Percentiles rank a stretch among this genome's conserved stretches.
Evolutionary conservation across 2,888 invertebrate genomes (phyloP).

Genomic region (Drosophila siamana): DNA sequence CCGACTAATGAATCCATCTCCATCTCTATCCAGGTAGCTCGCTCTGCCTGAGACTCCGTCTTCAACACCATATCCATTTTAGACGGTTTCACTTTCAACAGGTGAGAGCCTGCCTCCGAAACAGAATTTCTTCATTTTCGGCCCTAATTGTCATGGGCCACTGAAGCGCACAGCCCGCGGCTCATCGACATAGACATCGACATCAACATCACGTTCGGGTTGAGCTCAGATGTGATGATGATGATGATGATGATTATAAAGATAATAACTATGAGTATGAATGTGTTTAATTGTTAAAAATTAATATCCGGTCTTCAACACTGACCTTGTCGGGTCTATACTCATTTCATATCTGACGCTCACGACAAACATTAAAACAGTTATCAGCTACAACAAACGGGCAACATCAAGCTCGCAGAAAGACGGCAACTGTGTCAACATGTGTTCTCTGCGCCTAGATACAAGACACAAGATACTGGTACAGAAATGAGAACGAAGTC

Average conservation of each 20-base stretch:
- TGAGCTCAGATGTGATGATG: slow-evolving; percentile 13
- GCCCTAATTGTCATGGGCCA: slow-evolving; percentile 79
- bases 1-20: slow-evolving; percentile 59
- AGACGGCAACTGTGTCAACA: slow-evolving; percentile 72
- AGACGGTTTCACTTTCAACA: slow-evolving; percentile 60
- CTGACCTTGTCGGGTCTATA: slow-evolving; percentile 40
- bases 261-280: slow-evolving; percentile 34
- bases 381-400: slow-evolving; percentile 58
- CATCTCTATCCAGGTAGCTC: neutral
- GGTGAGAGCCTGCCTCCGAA: slow-evolving; percentile 52
- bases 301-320: slow-evolving; percentile 69
- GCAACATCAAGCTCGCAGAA: slow-evolving; percentile 8
- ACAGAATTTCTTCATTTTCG: slow-evolving; percentile 44
- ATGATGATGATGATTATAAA: slow-evolving; percentile 53
- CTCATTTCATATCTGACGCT: slow-evolving; percentile 6
- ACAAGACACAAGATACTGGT: slow-evolving; percentile 22
- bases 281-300: slow-evolving; percentile 64
- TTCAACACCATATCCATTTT: slow-evolving; percentile 12
- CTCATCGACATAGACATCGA: slow-evolving; percentile 16
- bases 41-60: neutral
- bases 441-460: slow-evolving; percentile 41
- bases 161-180: slow-evolving; percentile 64
- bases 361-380: slow-evolving; percentile 50
- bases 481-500: neutral
- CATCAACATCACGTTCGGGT: slow-evolving; percentile 16